A percentile compares a stretch with the other conserved stretches of the same genome.
These are phyloP conservation scores for Uria lomvia DNA, from an alignment of 2,113 vertebrate species.

Conservation along the genomic window DNA sequence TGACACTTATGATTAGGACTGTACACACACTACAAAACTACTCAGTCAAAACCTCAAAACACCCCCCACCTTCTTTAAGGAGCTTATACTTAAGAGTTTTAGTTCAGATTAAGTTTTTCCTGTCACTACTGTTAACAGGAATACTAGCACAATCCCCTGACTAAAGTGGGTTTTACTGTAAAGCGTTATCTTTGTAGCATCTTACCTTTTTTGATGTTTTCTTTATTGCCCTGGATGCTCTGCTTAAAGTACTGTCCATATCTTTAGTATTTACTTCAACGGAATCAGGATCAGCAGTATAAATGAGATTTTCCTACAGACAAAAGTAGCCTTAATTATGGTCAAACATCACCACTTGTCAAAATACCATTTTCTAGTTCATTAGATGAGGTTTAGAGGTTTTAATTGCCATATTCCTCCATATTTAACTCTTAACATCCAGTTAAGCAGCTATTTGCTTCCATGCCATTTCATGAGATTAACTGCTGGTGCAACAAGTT, in stretches of 20 bases:
- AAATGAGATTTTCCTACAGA: constrained; percentile 92
- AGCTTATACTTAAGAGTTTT: constrained; percentile 8
- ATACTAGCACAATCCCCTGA: background rate
- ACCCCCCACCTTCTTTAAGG: background rate
- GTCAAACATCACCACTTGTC: background rate
- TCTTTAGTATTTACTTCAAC: constrained; percentile 97
- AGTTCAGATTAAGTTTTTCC: constrained; percentile 1
- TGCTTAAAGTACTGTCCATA: constrained; percentile 98
- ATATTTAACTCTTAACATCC: background rate
- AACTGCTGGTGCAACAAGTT: background rate
- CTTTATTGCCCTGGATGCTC: constrained; percentile 95
- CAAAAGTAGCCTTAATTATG: background rate
- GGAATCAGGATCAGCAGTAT: constrained; percentile 87
- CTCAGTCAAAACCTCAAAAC: background rate
- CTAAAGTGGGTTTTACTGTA: background rate
- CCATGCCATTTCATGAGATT: background rate
- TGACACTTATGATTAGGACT: background rate
- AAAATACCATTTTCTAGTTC: background rate
- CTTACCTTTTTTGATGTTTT: constrained; percentile 97
- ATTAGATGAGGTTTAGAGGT: background rate
- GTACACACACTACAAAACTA: background rate
- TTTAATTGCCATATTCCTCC: background rate
- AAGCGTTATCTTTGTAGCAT: background rate
- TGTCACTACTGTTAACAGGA: background rate
- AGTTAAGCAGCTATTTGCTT: background rate